Evolutionary conservation across 2,797 vertebrate species (phyloP), one percentile per base, ranked within the genome.

Genomic region (Gallinago solitaria): DNA sequence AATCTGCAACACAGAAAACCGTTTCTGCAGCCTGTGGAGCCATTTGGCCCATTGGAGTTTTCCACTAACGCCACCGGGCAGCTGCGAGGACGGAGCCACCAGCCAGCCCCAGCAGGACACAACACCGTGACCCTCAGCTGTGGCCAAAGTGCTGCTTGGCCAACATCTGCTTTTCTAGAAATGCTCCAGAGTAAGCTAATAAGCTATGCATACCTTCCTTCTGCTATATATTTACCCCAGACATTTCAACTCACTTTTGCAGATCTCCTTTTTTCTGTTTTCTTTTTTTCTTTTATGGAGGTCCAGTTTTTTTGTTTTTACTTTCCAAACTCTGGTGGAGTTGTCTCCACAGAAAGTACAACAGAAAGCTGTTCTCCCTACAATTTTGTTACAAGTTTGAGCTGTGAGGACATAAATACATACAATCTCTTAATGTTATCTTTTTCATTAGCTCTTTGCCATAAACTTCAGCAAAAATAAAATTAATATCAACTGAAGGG

Each of bases 81-180:
- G n/a, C 59, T 35, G 56, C 51, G 73, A 76, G 48, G 39, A 70
- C 57, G 73, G 35, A 37, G 37, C 54, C 17, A 30, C 41, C 35
- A 41, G 28, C 43, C 54, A 41, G 79, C n/a, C 60, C 65, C 6
- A 6, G 19, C 12, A 17, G 8, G 61, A 59, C 4, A 3, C 41
- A 39, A 45, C 28, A 21, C 33, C 51, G 57, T 25, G 9, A 70
- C 9, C 24, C 12, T 83, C 56, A 45, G 8, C 23, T 65, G 27
- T 37, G 47, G 41, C 53, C 39, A 12, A 64, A 71, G 48, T 5
- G 21, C 65, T 57, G 32, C 53, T 73, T 64, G 70, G 70, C 35
- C 35, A 68, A 70, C n/a, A 70, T 74, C 75, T 82, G 75, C 19
- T 84, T 87, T 83, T 76, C 77, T 68, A 85, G 59, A 73, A 82